A percentile compares a stretch with the other conserved stretches of the same genome.
phyloP scores from a whole-genome alignment of 2,113 vertebrate species.

The Tapirus terrestris region DNA sequence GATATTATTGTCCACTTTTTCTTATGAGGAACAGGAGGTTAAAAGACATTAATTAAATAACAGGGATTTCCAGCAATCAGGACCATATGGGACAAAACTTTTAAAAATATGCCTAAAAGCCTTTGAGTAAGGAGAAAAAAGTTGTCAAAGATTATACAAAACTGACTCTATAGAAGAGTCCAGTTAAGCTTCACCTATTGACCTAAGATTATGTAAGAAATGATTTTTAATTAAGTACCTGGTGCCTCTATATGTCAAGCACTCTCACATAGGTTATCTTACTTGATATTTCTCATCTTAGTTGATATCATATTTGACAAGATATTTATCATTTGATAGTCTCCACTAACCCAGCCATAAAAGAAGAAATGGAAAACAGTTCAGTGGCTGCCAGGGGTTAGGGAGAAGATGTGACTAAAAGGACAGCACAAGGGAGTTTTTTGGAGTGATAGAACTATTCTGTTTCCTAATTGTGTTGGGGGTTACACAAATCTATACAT shows the following conservation, averaged over 20 bases:
- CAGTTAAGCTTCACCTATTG: not conserved
- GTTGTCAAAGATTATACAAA: not conserved
- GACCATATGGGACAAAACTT: not conserved
- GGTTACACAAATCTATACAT: not conserved
- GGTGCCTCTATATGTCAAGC: not conserved
- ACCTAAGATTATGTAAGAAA: not conserved
- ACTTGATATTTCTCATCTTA: not conserved
- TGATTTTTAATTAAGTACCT: not conserved
- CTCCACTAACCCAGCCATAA: not conserved
- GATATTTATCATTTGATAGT: not conserved
- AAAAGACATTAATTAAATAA: conserved; percentile 7
- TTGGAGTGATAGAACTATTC: not conserved
- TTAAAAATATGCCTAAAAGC: conserved; percentile 18
- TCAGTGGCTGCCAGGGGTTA: not conserved
- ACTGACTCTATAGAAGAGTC: not conserved
- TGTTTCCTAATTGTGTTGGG: not conserved
- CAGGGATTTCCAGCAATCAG: not conserved
- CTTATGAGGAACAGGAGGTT: not conserved
- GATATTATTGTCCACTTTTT: not conserved
- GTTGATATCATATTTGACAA: not conserved
- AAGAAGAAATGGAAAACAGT: not conserved
- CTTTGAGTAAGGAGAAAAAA: not conserved
- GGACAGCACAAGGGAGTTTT: not conserved
- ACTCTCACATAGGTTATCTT: not conserved
- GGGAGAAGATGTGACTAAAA: not conserved